phyloP scores from a whole-genome alignment of 1,140 invertebrate species.

The Zaprionus kolodkinae region DNA sequence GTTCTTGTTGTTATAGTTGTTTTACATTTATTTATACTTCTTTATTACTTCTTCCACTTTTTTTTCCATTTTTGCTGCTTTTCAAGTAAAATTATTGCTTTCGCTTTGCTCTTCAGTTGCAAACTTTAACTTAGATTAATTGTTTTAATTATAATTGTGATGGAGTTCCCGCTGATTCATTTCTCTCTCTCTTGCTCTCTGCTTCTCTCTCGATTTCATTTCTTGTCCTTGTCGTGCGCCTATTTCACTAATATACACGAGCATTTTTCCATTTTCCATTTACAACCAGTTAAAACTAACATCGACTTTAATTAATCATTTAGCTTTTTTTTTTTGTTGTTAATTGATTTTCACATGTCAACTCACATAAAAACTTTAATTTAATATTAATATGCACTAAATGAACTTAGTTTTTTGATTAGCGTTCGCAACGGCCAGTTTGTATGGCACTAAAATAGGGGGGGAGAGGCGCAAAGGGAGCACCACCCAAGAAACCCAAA shows the following conservation, averaged over 20 bases:
- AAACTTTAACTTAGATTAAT: conserved; percentile 67
- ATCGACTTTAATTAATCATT: conserved; percentile 43
- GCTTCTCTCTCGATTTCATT: conserved; percentile 11
- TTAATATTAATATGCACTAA: conserved; percentile 32
- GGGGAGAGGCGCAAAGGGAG: not conserved
- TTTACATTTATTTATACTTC: conserved; percentile 50
- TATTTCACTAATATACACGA: conserved; percentile 68
- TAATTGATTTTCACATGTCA: conserved; percentile 22
- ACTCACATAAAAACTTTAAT: conserved; percentile 36
- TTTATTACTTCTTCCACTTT: conserved; percentile 19
- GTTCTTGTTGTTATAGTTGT: conserved; percentile 41
- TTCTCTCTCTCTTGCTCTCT: conserved; percentile 18
- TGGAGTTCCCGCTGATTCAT: conserved; percentile 35
- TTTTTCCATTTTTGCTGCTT: conserved; percentile 35
- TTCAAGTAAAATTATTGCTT: conserved; percentile 78
- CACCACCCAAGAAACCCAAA: not conserved
- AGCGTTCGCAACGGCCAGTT: conserved; percentile 11
- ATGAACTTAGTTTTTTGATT: conserved; percentile 40
- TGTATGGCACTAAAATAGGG: conserved; percentile 34
- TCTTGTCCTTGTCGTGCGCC: conserved; percentile 33
- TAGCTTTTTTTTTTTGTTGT: conserved; percentile 32
- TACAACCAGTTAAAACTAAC: conserved; percentile 80
- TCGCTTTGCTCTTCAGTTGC: conserved; percentile 65
- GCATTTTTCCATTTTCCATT: conserved; percentile 54
- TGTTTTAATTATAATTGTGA: conserved; percentile 60